Evolutionary conservation across 2,888 invertebrate species (phyloP).

Genomic region (Nephrocerus scutellatus): DNA sequence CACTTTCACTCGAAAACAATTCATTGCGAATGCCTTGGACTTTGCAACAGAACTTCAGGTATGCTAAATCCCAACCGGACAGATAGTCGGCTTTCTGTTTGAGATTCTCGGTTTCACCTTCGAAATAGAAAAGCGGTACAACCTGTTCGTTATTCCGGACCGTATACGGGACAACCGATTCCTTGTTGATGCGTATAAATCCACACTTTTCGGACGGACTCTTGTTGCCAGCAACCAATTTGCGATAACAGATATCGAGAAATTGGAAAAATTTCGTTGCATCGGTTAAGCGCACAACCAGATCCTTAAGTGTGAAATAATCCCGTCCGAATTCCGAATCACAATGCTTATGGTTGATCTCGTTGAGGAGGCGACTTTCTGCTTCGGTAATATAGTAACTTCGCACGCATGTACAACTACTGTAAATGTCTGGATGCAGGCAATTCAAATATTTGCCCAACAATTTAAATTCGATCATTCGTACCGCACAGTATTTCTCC

Average conservation of each 20-base stretch:
- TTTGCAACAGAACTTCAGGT: slow-evolving; percentile 89
- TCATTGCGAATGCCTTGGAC: slow-evolving; percentile 89
- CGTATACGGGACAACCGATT: slow-evolving; percentile 88
- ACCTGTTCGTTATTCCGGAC: slow-evolving; percentile 75
- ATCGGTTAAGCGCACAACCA: slow-evolving; percentile 81
- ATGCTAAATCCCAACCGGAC: slow-evolving; percentile 87
- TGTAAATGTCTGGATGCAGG: slow-evolving; percentile 82
- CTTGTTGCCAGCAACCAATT: slow-evolving; percentile 63
- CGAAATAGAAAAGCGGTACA: slow-evolving; percentile 83
- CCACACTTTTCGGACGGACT: slow-evolving; percentile 75
- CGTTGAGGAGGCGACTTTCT: slow-evolving; percentile 82
- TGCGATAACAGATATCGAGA: slow-evolving; percentile 81
- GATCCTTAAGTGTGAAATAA: slow-evolving; percentile 78
- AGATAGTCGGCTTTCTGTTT: slow-evolving; percentile 79
- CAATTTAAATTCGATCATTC: slow-evolving; percentile 87
- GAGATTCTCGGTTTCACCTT: slow-evolving; percentile 83
- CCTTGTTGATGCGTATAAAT: slow-evolving; percentile 85
- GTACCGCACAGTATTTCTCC: slow-evolving; percentile 86
- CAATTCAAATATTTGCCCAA: slow-evolving; percentile 83
- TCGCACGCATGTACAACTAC: slow-evolving; percentile 82
- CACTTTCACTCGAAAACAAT: slow-evolving; percentile 82
- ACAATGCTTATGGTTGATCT: slow-evolving; percentile 88
- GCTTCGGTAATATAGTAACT: slow-evolving; percentile 89
- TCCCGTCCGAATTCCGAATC: slow-evolving; percentile 85
- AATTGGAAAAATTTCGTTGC: slow-evolving; percentile 87